phyloP scores from a whole-genome alignment of 2,113 vertebrate species.

The Dendropsophus ebraccatus region DNA sequence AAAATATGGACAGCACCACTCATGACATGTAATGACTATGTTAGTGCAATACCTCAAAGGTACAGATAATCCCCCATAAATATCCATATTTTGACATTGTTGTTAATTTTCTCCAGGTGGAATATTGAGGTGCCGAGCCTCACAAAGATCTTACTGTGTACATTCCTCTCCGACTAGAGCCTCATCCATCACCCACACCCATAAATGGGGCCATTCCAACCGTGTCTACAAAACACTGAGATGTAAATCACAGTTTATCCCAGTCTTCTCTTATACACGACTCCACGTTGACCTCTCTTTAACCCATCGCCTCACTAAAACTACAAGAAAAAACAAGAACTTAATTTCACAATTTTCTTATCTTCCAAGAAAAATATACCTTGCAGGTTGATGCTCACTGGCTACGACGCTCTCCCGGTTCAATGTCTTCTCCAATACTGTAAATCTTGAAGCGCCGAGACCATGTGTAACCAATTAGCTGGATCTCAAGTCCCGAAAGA shows the following conservation, averaged over 20 bases:
- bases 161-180: background rate
- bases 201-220: background rate
- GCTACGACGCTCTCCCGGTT: background rate
- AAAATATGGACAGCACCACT: background rate
- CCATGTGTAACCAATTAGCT: slow-evolving; percentile 40
- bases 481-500: slow-evolving; percentile 24
- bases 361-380: slow-evolving; percentile 45
- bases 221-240: slow-evolving; percentile 1
- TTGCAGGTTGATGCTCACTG: slow-evolving; percentile 17
- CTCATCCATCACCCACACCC: background rate
- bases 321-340: background rate
- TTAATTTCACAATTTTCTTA: slow-evolving; percentile 41
- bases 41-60: background rate
- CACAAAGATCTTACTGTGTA: background rate
- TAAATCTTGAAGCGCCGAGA: background rate
- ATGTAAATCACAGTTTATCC: slow-evolving; percentile 4
- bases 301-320: slow-evolving; percentile 31
- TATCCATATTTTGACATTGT: background rate
- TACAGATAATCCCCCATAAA: background rate
- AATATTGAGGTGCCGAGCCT: background rate
- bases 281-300: slow-evolving; percentile 1
- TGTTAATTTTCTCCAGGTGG: background rate
- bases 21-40: background rate
- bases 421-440: slow-evolving; percentile 8
- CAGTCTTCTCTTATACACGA: background rate